Conservation (phyloP, 1,140 invertebrate species). For the Drosophila murphyi region DNA sequence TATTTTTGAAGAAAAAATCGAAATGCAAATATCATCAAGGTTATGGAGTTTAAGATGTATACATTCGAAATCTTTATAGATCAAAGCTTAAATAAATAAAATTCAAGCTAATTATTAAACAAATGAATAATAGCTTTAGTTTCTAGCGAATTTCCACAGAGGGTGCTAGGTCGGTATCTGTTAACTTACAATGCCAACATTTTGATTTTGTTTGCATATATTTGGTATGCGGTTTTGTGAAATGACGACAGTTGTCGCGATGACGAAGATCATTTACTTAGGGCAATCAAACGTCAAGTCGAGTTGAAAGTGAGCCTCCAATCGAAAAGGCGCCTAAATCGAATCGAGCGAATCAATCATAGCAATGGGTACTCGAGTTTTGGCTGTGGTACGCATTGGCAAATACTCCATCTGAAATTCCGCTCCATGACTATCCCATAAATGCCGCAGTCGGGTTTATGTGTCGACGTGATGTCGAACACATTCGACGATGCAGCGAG, state of each 20-base stretch:
- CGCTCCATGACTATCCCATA: constrained; percentile 41
- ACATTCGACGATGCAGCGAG: constrained; percentile 46
- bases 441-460: constrained; percentile 31
- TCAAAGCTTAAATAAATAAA: no score
- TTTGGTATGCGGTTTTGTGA: neutral
- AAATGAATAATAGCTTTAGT: no score
- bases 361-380: constrained; percentile 3
- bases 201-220: no score
- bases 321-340: neutral
- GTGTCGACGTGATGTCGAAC: constrained; percentile 68
- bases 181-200: no score
- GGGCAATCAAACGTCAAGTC: constrained; percentile 1
- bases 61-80: no score
- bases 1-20: no score
- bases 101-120: no score
- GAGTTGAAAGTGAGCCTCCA: constrained; percentile 3
- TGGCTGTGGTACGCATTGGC: constrained; percentile 4
- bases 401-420: constrained; percentile 33
- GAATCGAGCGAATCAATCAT: constrained; percentile 7
- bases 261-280: constrained; percentile 9
- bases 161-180: neutral
- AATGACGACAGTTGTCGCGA: neutral
- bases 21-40: no score
- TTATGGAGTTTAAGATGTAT: no score
- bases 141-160: neutral